Percentiles rank a stretch among this genome's conserved stretches.
Evolutionary conservation across 2,113 vertebrate genomes (phyloP).

Genomic region (Prionailurus bengalensis): DNA sequence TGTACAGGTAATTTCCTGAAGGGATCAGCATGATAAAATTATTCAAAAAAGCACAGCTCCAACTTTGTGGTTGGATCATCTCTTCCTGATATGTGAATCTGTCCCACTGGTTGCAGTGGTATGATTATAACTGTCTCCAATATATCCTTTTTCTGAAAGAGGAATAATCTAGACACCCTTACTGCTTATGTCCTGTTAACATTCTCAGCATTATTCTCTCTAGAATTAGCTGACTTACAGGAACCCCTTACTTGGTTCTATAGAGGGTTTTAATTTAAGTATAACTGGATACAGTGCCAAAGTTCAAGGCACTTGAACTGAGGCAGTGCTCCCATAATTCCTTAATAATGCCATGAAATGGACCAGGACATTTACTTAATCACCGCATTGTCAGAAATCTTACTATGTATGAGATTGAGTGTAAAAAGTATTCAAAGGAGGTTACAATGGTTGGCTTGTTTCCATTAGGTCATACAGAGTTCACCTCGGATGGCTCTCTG

Average conservation of each 20-base stretch:
- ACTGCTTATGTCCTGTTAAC: no score
- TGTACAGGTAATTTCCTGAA: not conserved
- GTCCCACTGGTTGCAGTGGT: not conserved
- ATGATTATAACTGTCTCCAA: not conserved
- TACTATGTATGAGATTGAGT: not conserved
- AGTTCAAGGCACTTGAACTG: not conserved
- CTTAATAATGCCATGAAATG: not conserved
- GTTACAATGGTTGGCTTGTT: not conserved
- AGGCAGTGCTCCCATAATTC: not conserved
- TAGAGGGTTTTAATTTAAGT: not conserved
- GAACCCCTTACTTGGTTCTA: not conserved
- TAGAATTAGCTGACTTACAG: not conserved
- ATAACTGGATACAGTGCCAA: not conserved
- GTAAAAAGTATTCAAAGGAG: not conserved
- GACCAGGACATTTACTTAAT: not conserved
- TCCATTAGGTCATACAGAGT: not conserved
- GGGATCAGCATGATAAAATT: not conserved
- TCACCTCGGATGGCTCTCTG: not conserved
- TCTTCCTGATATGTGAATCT: not conserved
- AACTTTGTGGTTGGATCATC: not conserved
- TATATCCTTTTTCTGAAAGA: not conserved
- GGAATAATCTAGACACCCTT: not conserved
- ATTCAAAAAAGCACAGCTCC: not conserved
- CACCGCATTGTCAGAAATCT: not conserved
- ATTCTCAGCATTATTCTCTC: not conserved